These are phyloP conservation scores for Rotaria socialis DNA, from an alignment of 2,888 invertebrate genomes.

Conservation along the genomic window DNA sequence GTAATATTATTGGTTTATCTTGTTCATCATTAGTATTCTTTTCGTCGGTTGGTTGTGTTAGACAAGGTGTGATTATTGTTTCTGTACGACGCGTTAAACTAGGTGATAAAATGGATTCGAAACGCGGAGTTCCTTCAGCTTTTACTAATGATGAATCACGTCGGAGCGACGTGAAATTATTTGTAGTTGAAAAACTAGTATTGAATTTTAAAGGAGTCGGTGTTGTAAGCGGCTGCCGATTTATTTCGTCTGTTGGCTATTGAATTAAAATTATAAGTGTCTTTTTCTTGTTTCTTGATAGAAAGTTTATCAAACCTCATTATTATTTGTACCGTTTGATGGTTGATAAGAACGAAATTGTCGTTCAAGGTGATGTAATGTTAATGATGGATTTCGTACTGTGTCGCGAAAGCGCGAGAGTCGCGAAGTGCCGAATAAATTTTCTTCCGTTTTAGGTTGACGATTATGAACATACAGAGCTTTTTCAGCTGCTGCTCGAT, in stretches of 20 bases:
- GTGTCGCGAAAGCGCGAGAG: neutral
- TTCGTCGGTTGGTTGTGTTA: neutral
- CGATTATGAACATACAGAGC: slow-evolving; percentile 15
- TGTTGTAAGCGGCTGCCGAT: neutral
- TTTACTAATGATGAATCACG: neutral
- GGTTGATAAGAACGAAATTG: neutral
- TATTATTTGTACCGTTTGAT: neutral
- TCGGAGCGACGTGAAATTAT: neutral
- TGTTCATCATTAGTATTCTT: neutral
- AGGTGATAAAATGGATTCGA: neutral
- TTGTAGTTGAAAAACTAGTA: neutral
- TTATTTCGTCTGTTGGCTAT: neutral
- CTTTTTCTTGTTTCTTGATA: neutral
- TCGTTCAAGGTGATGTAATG: slow-evolving; percentile 12
- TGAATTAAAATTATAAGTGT: neutral
- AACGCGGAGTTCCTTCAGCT: neutral
- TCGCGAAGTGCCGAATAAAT: neutral
- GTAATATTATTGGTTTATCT: neutral
- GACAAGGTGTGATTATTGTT: neutral
- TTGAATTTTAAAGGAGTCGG: neutral
- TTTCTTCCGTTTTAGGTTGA: neutral
- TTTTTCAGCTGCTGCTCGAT: neutral
- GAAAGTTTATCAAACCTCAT: neutral
- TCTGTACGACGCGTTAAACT: neutral
- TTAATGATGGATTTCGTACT: neutral